Evolutionary conservation across 2,113 vertebrate species (phyloP), one percentile per base, ranked within the genome.

Genomic region (Pollimyrus isidori): DNA sequence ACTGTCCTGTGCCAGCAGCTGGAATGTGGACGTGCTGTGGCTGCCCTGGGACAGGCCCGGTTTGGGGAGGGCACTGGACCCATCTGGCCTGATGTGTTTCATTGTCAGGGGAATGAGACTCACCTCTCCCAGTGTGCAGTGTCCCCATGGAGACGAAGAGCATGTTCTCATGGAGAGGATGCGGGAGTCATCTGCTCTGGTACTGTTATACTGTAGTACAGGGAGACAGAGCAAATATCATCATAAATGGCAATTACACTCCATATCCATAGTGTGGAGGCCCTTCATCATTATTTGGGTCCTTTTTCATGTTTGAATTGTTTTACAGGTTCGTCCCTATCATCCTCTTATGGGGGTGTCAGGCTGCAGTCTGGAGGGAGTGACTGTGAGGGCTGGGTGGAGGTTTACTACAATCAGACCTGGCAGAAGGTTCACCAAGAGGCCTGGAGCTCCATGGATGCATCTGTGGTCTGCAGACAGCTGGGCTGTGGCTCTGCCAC

Each of bases 1-100:
- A 90, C 73, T 48, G 92, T 93, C 58, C 89, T 93, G 58, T 92
- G 92, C 80, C 90, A 88, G 21, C 91, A 92, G 87, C 76, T 93
- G 87, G 21, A 82, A 84, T 93, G 93, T 91, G 93, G 93, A 35
- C 50, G 49, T 45, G 90, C 91, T 53, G 88, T 91, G 86, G 80
- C 88, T 39, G 91, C 62, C 50, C 42, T 76, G 9, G 91, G 89
- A 86, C 58, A 85, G 84, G 90, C 89, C 89, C 26, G 89, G 82
- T 90, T 93, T 89, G 89, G 90, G 62, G 90, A 80, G 49, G 88
- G 69, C 45, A 39, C 7, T 89, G 88, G 48, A 3, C 89, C 76
- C 21, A 90, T 91, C 49, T 92, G 91, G 90, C 82, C 89, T 10
- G 92, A 92, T 87, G 76, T 89, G 35, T 92, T 92, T 87, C 73